A percentile compares a stretch with the other conserved stretches of the same genome.
Evolutionary conservation across 1,140 invertebrate species (phyloP).

Genomic region (Zelostemma sp.): DNA sequence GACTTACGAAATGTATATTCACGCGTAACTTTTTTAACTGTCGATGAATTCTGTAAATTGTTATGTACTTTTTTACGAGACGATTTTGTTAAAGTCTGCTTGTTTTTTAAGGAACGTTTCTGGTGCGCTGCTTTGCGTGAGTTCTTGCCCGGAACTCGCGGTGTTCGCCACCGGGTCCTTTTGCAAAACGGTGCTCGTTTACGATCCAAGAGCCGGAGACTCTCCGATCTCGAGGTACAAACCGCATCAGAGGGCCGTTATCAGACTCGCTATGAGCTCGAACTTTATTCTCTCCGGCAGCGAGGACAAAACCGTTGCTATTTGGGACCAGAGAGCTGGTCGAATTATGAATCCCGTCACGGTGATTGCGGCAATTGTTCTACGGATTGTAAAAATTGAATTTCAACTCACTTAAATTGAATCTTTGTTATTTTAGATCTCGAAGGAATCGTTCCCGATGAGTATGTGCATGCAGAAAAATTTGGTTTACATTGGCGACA

Average conservation of each 20-base stretch:
- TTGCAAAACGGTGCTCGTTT: conserved; percentile 54
- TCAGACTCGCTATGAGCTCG: conserved; percentile 58
- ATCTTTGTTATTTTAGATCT: conserved; percentile 44
- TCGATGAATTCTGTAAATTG: no score
- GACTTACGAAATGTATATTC: conserved; percentile 55
- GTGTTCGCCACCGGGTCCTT: conserved; percentile 59
- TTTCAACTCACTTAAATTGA: no score
- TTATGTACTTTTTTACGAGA: no score
- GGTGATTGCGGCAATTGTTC: conserved; percentile 39
- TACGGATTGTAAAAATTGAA: no score
- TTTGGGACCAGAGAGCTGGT: conserved; percentile 61
- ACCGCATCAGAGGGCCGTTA: conserved; percentile 56
- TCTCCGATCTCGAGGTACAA: conserved; percentile 48
- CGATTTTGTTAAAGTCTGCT: background rate
- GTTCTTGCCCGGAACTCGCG: conserved; percentile 49
- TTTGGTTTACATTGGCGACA: conserved; percentile 58
- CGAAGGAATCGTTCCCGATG: conserved; percentile 59
- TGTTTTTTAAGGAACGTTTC: conserved; percentile 38
- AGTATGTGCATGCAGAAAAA: conserved; percentile 55
- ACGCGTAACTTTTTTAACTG: no score
- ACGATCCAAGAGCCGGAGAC: conserved; percentile 50
- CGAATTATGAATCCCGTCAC: conserved; percentile 50
- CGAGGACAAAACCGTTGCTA: conserved; percentile 59
- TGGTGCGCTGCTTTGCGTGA: conserved; percentile 55
- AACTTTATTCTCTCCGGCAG: conserved; percentile 61